Percentiles rank a stretch among this genome's conserved stretches.
These are phyloP conservation scores for Apis dorsata DNA, from an alignment of 1,140 invertebrate species.

Conservation along the genomic window DNA sequence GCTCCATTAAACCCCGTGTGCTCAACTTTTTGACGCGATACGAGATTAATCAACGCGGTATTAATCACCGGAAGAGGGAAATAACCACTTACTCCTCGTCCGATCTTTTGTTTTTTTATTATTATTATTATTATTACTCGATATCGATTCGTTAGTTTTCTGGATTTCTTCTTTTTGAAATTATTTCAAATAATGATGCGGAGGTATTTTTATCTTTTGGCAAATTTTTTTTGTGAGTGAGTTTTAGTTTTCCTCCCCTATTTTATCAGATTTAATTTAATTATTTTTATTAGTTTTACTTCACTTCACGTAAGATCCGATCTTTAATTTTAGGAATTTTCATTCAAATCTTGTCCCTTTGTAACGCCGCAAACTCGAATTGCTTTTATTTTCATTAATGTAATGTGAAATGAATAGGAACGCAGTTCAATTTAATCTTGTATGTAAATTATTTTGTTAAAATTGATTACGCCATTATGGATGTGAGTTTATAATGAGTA, in stretches of 20 bases:
- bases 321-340: background rate
- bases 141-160: background rate
- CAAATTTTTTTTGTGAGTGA: too few species aligned
- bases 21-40: constrained; percentile 20
- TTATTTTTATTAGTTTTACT: too few species aligned
- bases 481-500: background rate
- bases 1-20: constrained; percentile 34
- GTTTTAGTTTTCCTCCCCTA: too few species aligned
- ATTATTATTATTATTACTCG: background rate
- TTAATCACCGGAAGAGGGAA: constrained; percentile 29
- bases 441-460: background rate
- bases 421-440: too few species aligned
- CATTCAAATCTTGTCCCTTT: background rate
- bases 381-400: background rate
- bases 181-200: too few species aligned
- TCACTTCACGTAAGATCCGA: too few species aligned
- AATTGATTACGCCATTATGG: background rate
- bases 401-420: background rate
- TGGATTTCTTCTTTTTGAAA: too few species aligned
- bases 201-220: too few species aligned
- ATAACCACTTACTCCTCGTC: background rate
- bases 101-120: too few species aligned
- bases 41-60: constrained; percentile 42
- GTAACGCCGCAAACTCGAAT: background rate
- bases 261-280: too few species aligned